A percentile compares a stretch with the other conserved stretches of the same genome.
These are phyloP conservation scores for Cerastis rubricosa DNA, from an alignment of 2,888 invertebrate species.

Conservation along the genomic window DNA sequence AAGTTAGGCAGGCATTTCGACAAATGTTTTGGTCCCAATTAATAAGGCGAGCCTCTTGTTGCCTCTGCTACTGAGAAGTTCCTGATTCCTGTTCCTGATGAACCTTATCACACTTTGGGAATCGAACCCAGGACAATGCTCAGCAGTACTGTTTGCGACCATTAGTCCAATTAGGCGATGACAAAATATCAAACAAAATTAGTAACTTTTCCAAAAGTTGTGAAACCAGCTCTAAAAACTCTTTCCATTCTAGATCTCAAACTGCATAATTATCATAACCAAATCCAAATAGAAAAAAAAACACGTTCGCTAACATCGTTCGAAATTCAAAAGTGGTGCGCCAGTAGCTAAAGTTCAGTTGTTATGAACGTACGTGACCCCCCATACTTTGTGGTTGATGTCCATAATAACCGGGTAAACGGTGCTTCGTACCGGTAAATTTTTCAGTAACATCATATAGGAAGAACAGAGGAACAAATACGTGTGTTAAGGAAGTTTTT, in stretches of 20 bases:
- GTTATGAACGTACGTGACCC: constrained; percentile 81
- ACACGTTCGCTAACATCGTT: constrained; percentile 43
- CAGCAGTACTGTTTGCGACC: background rate
- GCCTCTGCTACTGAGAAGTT: background rate
- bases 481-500: constrained; percentile 24
- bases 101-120: too few species aligned
- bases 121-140: background rate
- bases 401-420: constrained; percentile 60
- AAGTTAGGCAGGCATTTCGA: background rate
- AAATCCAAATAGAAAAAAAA: constrained; percentile 39
- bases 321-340: constrained; percentile 70
- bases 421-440: constrained; percentile 46
- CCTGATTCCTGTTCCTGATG: too few species aligned
- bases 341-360: constrained; percentile 78
- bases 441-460: constrained; percentile 40
- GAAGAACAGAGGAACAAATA: constrained; percentile 17
- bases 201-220: background rate
- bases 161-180: background rate
- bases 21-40: background rate
- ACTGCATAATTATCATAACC: background rate
- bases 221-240: background rate
- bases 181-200: background rate
- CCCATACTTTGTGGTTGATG: constrained; percentile 66
- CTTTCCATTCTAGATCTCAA: constrained; percentile 10
- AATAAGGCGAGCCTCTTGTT: background rate